These are phyloP conservation scores for Yponomeuta plumbellus DNA, from an alignment of 2,888 invertebrate species.

Conservation along the genomic window DNA sequence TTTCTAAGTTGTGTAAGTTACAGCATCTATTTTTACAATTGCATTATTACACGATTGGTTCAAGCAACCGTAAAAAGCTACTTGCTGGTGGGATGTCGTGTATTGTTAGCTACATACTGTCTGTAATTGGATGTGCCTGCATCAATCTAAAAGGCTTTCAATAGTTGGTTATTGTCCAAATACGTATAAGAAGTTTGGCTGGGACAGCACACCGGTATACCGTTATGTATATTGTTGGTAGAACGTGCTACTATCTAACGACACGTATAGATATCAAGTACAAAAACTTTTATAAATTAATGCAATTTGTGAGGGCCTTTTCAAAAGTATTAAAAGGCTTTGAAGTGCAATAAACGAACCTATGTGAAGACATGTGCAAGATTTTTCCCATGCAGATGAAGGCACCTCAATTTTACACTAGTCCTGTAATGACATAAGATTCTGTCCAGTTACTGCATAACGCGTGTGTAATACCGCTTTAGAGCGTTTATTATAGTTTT, in stretches of 20 bases:
- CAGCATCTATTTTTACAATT: neutral
- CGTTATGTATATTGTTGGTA: slow-evolving; percentile 58
- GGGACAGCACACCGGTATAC: slow-evolving; percentile 31
- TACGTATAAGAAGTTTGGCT: slow-evolving; percentile 27
- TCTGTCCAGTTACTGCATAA: slow-evolving; percentile 32
- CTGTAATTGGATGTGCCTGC: slow-evolving; percentile 41
- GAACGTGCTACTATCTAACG: slow-evolving; percentile 48
- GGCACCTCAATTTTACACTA: slow-evolving; percentile 29
- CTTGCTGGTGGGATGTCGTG: slow-evolving; percentile 41
- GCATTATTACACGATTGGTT: neutral
- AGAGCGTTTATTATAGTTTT: slow-evolving; percentile 39
- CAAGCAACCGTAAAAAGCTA: slow-evolving; percentile 31
- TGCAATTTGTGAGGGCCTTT: slow-evolving; percentile 16
- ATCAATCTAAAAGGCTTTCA: slow-evolving; percentile 45
- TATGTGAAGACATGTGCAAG: slow-evolving; percentile 15
- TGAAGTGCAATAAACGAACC: neutral
- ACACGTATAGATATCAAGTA: slow-evolving; percentile 41
- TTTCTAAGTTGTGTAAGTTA: neutral
- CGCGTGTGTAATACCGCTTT: slow-evolving; percentile 37
- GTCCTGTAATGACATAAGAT: slow-evolving; percentile 32
- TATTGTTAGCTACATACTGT: slow-evolving; percentile 47
- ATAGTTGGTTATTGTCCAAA: slow-evolving; percentile 48
- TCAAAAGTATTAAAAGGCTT: slow-evolving; percentile 20
- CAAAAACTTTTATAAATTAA: slow-evolving; percentile 32
- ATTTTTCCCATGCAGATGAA: slow-evolving; percentile 33